Evolutionary conservation across 1,140 invertebrate species (phyloP).

Genomic region (Copidosoma floridanum): DNA sequence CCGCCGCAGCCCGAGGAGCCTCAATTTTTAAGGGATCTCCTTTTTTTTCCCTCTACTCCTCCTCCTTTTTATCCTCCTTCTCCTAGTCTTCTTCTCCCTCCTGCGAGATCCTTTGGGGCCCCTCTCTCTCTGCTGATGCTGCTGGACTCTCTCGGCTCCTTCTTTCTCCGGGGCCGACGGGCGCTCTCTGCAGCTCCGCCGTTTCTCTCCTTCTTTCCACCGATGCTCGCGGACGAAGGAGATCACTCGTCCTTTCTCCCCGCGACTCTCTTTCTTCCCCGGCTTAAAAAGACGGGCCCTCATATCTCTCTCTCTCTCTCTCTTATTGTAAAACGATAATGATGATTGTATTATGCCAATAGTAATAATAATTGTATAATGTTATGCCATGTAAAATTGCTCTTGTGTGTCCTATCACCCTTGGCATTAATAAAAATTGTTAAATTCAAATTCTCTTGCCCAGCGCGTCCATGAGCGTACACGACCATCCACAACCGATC

Average conservation of each 20-base stretch:
- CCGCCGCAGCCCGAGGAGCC: neutral
- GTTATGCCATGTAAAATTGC: too few relatives aligned
- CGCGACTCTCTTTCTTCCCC: constrained; percentile 35
- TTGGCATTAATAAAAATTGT: too few relatives aligned
- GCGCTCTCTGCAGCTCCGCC: neutral
- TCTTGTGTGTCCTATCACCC: too few relatives aligned
- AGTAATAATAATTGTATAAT: too few relatives aligned
- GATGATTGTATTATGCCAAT: too few relatives aligned
- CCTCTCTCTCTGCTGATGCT: constrained; percentile 10
- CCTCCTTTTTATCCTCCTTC: constrained; percentile 12
- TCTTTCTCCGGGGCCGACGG: neutral
- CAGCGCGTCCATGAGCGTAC: too few relatives aligned
- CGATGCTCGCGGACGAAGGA: neutral
- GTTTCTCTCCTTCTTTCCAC: constrained; percentile 13
- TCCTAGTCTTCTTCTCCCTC: constrained; percentile 19
- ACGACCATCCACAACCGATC: too few relatives aligned
- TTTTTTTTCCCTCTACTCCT: constrained; percentile 37
- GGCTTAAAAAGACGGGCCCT: constrained; percentile 46
- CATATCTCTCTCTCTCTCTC: too few relatives aligned
- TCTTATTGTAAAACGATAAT: too few relatives aligned
- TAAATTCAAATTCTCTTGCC: too few relatives aligned
- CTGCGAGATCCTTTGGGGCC: constrained; percentile 5
- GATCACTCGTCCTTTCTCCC: constrained; percentile 10
- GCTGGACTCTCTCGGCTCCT: neutral
- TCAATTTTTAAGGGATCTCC: constrained; percentile 56